Conservation (phyloP, 2,888 invertebrate genomes). For the Conistra vaccinii region DNA sequence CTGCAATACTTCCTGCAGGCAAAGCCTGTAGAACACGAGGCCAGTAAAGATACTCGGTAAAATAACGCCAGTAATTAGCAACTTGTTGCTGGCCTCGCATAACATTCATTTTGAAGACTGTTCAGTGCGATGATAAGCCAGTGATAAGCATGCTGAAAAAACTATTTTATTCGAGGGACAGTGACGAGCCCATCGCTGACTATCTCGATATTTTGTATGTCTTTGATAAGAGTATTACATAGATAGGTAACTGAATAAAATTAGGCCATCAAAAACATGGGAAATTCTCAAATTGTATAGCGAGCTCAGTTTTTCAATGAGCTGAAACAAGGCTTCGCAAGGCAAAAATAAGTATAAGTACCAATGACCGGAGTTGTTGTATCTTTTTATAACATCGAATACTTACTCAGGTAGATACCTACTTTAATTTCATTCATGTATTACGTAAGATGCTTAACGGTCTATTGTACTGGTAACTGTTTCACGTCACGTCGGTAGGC, state of each 20-base stretch:
- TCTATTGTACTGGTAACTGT: constrained; percentile 54
- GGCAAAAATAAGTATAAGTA: not conserved
- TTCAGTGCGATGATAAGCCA: constrained; percentile 30
- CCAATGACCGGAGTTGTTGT: constrained; percentile 15
- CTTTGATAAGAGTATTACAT: constrained; percentile 11
- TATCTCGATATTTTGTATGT: constrained; percentile 30
- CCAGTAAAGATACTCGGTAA: constrained; percentile 11
- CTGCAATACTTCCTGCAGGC: constrained; percentile 12
- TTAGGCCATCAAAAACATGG: not conserved
- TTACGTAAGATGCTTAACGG: constrained; percentile 58
- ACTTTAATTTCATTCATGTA: constrained; percentile 54
- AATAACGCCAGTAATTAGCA: constrained; percentile 15
- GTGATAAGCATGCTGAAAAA: constrained; percentile 22
- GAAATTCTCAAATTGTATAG: not conserved
- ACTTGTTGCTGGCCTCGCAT: constrained; percentile 31
- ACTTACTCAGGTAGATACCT: constrained; percentile 21
- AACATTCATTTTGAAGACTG: constrained; percentile 15
- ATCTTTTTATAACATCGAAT: constrained; percentile 13
- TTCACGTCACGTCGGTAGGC: constrained; percentile 56
- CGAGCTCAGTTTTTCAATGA: not conserved
- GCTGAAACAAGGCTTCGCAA: too few species aligned
- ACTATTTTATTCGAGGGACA: not conserved
- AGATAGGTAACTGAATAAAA: constrained; percentile 1
- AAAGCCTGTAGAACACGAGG: constrained; percentile 19
- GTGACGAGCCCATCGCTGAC: constrained; percentile 7